A percentile compares a stretch with the other conserved stretches of the same genome.
Conservation (phyloP, 2,797 vertebrate genomes). For the Clamator glandarius region DNA sequence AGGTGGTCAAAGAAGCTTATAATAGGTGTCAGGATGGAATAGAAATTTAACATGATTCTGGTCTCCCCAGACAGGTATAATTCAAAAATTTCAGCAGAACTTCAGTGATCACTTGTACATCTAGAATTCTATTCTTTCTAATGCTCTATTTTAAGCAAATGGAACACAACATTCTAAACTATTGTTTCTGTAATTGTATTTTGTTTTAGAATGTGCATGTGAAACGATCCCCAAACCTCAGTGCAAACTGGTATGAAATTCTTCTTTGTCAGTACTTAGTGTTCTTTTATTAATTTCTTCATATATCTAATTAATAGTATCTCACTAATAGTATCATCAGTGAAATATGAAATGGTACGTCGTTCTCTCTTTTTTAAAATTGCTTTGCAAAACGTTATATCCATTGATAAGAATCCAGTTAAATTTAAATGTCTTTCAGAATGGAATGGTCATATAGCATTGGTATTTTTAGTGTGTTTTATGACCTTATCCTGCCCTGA, state of each 20-base stretch:
- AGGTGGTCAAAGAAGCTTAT: background rate
- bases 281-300: background rate
- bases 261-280: background rate
- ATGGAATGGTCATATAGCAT: background rate
- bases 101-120: background rate
- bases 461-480: background rate
- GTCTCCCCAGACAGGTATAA: background rate
- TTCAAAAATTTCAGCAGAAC: background rate
- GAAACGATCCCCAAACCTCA: conserved; percentile 86
- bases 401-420: background rate
- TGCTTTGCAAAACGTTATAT: background rate
- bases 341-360: background rate
- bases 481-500: background rate
- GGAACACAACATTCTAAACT: background rate
- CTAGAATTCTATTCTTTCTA: background rate
- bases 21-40: background rate
- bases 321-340: background rate
- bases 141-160: background rate
- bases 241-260: conserved; percentile 86
- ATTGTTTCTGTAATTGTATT: background rate
- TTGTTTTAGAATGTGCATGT: conserved; percentile 88
- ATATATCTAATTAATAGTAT: background rate
- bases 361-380: background rate
- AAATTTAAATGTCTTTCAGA: background rate
- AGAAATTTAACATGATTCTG: background rate